Base-by-base conservation (phyloP, 2,113 vertebrate species). In the Stictonetta naevosa region DNA sequence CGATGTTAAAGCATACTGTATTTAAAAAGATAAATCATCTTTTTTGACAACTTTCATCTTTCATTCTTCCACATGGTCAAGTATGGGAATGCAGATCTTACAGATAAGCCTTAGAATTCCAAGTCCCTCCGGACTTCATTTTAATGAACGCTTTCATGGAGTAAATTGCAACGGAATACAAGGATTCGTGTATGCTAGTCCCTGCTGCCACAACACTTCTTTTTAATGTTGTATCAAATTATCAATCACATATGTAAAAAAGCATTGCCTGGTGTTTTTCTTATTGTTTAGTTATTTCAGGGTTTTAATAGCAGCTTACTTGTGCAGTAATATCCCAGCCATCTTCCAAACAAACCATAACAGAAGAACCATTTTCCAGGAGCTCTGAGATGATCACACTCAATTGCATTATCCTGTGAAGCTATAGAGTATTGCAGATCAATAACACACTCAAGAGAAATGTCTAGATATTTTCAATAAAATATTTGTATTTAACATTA, bases 301-400 rank as follows among this genome's bases (percentile, higher is more conserved):
- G 20, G 18, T 21, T 83, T 73, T 87, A 81, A 25, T 3, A 95
- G 85, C 8, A 91, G 23, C 98, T 98, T 97, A 99, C 99, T 98
- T 99, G 99, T 52, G 99, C 98, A 50, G 99, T 99, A 93, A 99
- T 98, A 96, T 99, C 99, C 99, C 99, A 99, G 96, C 99, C 99
- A 85, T 99, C 99, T 97, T 99, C 99, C 96, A 99, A 98, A 97
- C 99, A 99, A 96, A 99, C 97, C 96, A 99, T 97, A 88, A 99
- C 99, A 36, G 99, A 99, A 62, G 99, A 99, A 79, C 99, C 99
- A 73, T 98, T 98, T 96, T 99, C 99, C 93, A 99, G 98, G 50
- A 99, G 98, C 96, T 99, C 99, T 88, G 99, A 99, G 86, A 99
- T 97, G 92, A 99, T 98, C 83, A 99, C 95, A 62, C 98, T 98